Base-by-base conservation (phyloP, 2,888 invertebrate species). In the Invenusta paracnida region DNA sequence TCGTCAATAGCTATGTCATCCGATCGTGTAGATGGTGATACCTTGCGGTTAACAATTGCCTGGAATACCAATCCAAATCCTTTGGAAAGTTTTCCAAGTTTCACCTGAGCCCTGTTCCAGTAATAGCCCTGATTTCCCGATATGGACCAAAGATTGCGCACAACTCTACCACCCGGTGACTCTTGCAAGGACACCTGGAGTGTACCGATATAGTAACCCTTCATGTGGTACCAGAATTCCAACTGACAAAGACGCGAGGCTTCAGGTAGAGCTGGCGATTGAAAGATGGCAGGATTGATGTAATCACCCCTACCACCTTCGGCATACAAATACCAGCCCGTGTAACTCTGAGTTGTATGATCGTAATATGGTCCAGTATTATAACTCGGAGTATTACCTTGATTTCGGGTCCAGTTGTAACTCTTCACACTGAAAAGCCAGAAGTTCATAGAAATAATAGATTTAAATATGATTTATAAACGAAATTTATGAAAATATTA, bases 1-100 rank as follows among this genome's bases (percentile, higher is more conserved):
- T 90, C 90, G 87, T 90, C 90, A 28, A 90, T 83, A 23, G 89
- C 89, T 30, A 89, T 89, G 85, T 89, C 89, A 29, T 89, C 89
- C 1, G 29, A 5, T 29, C 17, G 23, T 11, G 27, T 73, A 73
- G 82, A 17, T 1, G 84, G n/a, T 25, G 17, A 81, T 5, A 17
- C 67, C 11, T 30, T 1, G 0, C 83, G 83, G 11, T 66, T 82
- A 25, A 66, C 73, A 28, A 13, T 28, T 0, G 67, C 73, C 5
- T 81, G 11, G n/a, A 84, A 84, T 11, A 83, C 17, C 25, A 84
- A 17, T 13, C 13, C 28, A 27, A 82, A 82, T 5, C 25, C 25
- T 5, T 2, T 2, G 17, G 2, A 2, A 2, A 82, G 23, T 23
- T 11, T 2, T 1, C 88, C 81, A 0, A 85, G 30, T 5, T 88